Conservation (phyloP, 1,140 invertebrate species). For the Phortica variegata region DNA sequence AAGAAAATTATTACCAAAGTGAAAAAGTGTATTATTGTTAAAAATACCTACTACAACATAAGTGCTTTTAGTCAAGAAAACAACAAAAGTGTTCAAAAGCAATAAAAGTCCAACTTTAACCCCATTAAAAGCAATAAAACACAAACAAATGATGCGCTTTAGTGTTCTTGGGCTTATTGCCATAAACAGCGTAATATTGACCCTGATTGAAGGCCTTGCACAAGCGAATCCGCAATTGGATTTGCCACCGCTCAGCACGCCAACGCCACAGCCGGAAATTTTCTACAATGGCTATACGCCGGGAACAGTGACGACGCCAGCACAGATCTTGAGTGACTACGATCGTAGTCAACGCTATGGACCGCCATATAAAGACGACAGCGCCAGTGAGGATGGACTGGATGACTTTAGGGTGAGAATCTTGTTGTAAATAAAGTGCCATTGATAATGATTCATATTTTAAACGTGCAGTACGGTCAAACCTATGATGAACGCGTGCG, state of each 20-base stretch:
- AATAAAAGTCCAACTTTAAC: neutral
- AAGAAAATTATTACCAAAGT: too few species aligned
- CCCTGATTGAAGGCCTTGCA: neutral
- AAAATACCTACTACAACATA: too few species aligned
- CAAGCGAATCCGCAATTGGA: conserved; percentile 58
- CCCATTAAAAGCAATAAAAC: neutral
- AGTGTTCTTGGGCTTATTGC: conserved; percentile 25
- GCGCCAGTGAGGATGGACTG: conserved; percentile 32
- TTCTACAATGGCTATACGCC: conserved; percentile 48
- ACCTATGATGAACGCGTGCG: conserved; percentile 50
- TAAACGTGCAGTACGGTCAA: conserved; percentile 39
- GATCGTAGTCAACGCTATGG: conserved; percentile 50
- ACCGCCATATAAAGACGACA: conserved; percentile 42
- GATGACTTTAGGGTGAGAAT: conserved; percentile 46
- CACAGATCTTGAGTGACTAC: conserved; percentile 34
- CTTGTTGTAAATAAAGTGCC: neutral
- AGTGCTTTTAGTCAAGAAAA: neutral
- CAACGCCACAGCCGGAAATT: conserved; percentile 33
- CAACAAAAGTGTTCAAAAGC: neutral
- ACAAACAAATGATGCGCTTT: conserved; percentile 19
- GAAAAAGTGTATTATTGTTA: too few species aligned
- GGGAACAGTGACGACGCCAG: conserved; percentile 39
- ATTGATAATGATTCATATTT: neutral
- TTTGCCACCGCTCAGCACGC: conserved; percentile 53
- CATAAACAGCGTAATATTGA: conserved; percentile 11